phyloP scores from a whole-genome alignment of 1,140 invertebrate genomes.

The Andrena cerasifolii region DNA sequence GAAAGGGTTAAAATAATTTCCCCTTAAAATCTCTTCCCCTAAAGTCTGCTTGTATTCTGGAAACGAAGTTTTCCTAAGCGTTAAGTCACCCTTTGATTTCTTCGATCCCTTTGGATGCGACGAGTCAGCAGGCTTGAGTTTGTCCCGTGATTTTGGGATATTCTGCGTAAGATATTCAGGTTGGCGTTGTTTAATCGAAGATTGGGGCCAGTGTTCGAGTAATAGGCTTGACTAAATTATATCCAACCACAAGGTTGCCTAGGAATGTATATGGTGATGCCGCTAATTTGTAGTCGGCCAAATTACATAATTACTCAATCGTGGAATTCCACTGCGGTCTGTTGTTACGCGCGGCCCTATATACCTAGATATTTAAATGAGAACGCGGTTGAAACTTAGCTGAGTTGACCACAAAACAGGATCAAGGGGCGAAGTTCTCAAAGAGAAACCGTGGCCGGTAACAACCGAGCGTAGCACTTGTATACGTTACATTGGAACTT shows the following conservation, averaged over 20 bases:
- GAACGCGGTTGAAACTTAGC: constrained; percentile 44
- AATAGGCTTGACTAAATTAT: constrained; percentile 7
- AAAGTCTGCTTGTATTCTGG: no score
- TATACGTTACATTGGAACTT: constrained; percentile 44
- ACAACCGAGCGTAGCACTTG: constrained; percentile 16
- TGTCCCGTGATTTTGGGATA: no score
- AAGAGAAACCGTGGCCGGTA: constrained; percentile 34
- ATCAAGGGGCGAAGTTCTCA: constrained; percentile 58
- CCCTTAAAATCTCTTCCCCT: no score
- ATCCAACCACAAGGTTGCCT: not conserved
- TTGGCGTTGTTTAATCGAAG: not conserved
- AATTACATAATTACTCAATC: constrained; percentile 52
- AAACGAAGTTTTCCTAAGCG: no score
- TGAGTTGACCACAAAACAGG: constrained; percentile 55
- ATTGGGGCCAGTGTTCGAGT: not conserved
- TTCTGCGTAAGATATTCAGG: no score
- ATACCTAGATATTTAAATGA: constrained; percentile 63
- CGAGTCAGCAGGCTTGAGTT: no score
- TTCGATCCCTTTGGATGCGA: no score
- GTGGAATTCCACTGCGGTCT: constrained; percentile 45
- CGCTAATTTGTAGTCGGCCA: constrained; percentile 2
- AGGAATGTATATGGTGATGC: not conserved
- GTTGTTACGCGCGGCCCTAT: not conserved
- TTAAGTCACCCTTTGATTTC: no score
- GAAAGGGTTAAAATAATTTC: no score